Evolutionary conservation across 2,888 invertebrate genomes (phyloP).

Genomic region (Luffia ferchaultella): DNA sequence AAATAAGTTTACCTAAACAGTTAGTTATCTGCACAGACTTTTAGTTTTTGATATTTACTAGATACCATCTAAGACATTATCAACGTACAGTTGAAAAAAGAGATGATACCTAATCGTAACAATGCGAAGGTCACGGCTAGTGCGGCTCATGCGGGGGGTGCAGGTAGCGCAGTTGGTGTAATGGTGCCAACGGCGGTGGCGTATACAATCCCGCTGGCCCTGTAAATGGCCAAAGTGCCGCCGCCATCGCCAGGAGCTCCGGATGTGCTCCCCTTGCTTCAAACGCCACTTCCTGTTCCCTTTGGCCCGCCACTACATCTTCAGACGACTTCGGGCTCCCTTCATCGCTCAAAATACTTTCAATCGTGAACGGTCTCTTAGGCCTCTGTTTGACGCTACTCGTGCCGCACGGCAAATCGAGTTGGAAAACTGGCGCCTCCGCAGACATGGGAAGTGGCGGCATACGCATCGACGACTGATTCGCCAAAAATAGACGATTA

Average conservation of each 20-base stretch:
- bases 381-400: constrained; percentile 37
- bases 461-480: constrained; percentile 23
- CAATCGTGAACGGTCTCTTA: constrained; percentile 82
- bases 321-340: constrained; percentile 24
- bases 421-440: neutral
- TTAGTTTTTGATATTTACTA: too few relatives aligned
- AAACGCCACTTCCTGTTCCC: constrained; percentile 14
- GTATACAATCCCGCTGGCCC: neutral
- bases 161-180: neutral
- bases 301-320: neutral
- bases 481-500: constrained; percentile 66
- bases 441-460: constrained; percentile 21
- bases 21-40: too few relatives aligned
- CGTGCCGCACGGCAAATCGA: constrained; percentile 19
- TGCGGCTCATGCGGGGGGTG: neutral
- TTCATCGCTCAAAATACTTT: constrained; percentile 82
- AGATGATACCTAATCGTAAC: too few relatives aligned
- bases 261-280: constrained; percentile 18
- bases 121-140: too few relatives aligned
- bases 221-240: constrained; percentile 24
- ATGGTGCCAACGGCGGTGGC: neutral
- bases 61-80: too few relatives aligned
- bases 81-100: too few relatives aligned
- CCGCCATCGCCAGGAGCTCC: constrained; percentile 27
- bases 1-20: too few relatives aligned